phyloP scores from a whole-genome alignment of 2,113 vertebrate genomes.

The Syngnathoides biaculeatus region DNA sequence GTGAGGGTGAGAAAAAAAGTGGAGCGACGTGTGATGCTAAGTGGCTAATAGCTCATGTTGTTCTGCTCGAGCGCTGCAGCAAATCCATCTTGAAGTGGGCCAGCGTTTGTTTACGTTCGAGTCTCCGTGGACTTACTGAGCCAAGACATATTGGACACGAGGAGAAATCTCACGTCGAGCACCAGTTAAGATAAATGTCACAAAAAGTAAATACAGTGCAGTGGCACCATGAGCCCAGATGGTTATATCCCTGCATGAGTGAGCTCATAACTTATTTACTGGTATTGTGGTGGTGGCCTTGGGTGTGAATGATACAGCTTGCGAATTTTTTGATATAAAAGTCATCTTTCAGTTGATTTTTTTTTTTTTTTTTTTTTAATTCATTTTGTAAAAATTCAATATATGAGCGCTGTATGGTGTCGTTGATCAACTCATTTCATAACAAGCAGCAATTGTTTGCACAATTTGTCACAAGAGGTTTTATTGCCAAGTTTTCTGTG shows the following conservation, averaged over 20 bases:
- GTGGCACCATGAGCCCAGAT: neutral
- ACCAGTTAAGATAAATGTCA: neutral
- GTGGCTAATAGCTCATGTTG: conserved; percentile 55
- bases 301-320: neutral
- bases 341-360: neutral
- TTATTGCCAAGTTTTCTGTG: no score
- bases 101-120: conserved; percentile 44
- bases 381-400: no score
- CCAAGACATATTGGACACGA: neutral
- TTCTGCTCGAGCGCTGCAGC: conserved; percentile 53
- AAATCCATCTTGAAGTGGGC: conserved; percentile 45
- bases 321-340: no score
- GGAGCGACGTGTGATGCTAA: conserved; percentile 50
- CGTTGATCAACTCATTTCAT: no score
- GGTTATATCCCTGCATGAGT: neutral
- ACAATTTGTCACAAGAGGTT: no score
- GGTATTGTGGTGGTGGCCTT: neutral
- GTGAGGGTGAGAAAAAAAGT: neutral
- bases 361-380: neutral
- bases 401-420: no score
- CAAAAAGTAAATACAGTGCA: neutral
- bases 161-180: neutral
- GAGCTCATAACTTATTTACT: neutral
- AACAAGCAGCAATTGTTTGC: no score
- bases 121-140: conserved; percentile 7